A percentile compares a stretch with the other conserved stretches of the same genome.
Conservation (phyloP, 2,888 invertebrate genomes). For the Odontomyia ornata region DNA sequence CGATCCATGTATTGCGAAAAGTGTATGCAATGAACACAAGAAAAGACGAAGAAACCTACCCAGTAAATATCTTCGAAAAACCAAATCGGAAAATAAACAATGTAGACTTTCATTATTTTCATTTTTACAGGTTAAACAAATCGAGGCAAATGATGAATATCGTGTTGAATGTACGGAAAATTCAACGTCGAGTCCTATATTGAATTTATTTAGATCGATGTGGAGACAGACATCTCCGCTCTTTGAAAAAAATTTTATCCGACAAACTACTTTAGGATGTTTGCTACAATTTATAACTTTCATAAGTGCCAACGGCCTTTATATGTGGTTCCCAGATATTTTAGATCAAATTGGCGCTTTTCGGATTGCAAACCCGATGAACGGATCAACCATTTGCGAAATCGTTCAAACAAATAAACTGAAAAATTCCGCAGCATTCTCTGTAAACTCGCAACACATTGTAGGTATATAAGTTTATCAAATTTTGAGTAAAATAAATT, state of each 20-base stretch:
- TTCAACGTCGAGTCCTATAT: slow-evolving; percentile 4
- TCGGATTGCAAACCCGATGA: slow-evolving; percentile 54
- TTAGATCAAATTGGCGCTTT: slow-evolving; percentile 58
- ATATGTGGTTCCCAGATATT: slow-evolving; percentile 62
- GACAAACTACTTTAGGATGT: slow-evolving; percentile 57
- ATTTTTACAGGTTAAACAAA: slow-evolving; percentile 35
- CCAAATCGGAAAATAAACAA: too few relatives aligned
- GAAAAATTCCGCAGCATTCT: neutral
- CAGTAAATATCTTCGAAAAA: too few relatives aligned
- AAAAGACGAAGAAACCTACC: slow-evolving; percentile 52
- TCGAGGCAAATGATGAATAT: slow-evolving; percentile 33
- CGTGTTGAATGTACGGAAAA: neutral
- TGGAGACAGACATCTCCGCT: slow-evolving; percentile 60
- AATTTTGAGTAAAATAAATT: slow-evolving; percentile 9
- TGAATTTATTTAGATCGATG: slow-evolving; percentile 55
- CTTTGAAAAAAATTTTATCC: slow-evolving; percentile 56
- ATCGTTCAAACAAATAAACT: slow-evolving; percentile 54
- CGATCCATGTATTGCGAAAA: slow-evolving; percentile 55
- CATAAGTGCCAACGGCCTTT: slow-evolving; percentile 59
- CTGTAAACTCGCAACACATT: neutral
- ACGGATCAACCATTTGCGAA: slow-evolving; percentile 57
- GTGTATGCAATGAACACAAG: slow-evolving; percentile 57
- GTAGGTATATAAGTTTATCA: slow-evolving; percentile 49
- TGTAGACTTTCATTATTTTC: neutral
- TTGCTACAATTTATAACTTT: slow-evolving; percentile 59